Percentiles rank a stretch among this genome's conserved stretches.
Evolutionary conservation across 2,888 invertebrate species (phyloP).

Genomic region (Sesia apiformis): DNA sequence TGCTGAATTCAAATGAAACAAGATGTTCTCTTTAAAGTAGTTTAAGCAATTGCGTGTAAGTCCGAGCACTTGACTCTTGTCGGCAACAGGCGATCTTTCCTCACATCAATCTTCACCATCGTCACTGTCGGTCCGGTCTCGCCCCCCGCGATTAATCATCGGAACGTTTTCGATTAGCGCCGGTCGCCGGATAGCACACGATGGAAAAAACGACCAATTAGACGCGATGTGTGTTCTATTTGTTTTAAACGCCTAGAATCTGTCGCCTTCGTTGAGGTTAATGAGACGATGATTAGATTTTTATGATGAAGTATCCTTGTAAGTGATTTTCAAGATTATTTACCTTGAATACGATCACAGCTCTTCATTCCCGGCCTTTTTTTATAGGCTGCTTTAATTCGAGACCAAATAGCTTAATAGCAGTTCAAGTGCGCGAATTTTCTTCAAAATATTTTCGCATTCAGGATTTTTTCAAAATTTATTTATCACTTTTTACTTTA

Average conservation of each 20-base stretch:
- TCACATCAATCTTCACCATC: slow-evolving; percentile 59
- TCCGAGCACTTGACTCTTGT: slow-evolving; percentile 31
- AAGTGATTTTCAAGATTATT: too few species aligned
- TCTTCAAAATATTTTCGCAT: too few species aligned
- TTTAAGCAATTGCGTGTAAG: slow-evolving; percentile 10
- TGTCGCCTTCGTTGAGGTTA: slow-evolving; percentile 1
- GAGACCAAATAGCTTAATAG: too few species aligned
- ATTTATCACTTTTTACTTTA: too few species aligned
- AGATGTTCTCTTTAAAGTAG: neutral
- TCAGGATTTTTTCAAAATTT: too few species aligned
- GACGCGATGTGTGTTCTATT: slow-evolving; percentile 23
- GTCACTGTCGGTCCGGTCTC: slow-evolving; percentile 52
- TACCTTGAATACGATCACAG: too few species aligned
- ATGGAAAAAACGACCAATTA: slow-evolving; percentile 47
- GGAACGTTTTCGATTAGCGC: slow-evolving; percentile 66
- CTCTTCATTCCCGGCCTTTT: too few species aligned
- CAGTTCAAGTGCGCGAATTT: too few species aligned
- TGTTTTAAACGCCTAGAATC: slow-evolving; percentile 6
- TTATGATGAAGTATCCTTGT: too few species aligned
- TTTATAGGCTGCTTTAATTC: too few species aligned
- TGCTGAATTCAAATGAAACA: too few species aligned
- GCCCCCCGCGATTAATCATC: slow-evolving; percentile 65
- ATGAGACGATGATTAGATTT: neutral
- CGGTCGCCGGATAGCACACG: slow-evolving; percentile 40
- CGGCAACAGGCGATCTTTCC: slow-evolving; percentile 28